Percentiles rank a stretch among this genome's conserved stretches.
These are phyloP conservation scores for Crioceris asparagi DNA, from an alignment of 2,888 invertebrate genomes.

Conservation along the genomic window DNA sequence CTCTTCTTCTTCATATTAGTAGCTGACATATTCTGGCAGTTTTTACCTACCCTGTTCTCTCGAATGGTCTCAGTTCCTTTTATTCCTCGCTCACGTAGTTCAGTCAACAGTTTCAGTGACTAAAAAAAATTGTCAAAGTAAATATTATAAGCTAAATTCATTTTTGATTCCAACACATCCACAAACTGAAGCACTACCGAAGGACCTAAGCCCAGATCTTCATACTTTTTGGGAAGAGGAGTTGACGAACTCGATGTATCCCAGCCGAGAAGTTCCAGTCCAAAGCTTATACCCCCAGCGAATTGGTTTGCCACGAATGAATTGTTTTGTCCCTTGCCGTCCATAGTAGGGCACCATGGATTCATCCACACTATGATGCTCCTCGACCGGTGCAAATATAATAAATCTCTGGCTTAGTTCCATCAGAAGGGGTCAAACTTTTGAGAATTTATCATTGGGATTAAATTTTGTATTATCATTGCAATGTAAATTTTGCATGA, in stretches of 20 bases:
- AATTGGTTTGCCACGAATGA: slow-evolving; percentile 9
- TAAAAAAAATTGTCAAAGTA: slow-evolving; percentile 7
- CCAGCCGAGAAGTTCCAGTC: slow-evolving; percentile 4
- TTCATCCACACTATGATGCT: background rate
- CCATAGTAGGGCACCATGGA: background rate
- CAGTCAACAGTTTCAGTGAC: background rate
- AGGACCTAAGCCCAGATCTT: background rate
- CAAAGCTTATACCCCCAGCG: slow-evolving; percentile 7
- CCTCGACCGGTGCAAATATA: too few relatives aligned
- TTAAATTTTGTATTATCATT: background rate
- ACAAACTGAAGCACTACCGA: slow-evolving; percentile 3
- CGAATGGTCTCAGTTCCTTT: background rate
- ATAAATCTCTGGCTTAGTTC: too few relatives aligned
- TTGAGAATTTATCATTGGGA: too few relatives aligned
- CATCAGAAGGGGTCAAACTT: too few relatives aligned
- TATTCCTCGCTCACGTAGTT: background rate
- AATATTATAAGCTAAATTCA: slow-evolving; percentile 4
- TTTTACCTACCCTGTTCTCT: background rate
- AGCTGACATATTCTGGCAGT: background rate
- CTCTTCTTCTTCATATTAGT: background rate
- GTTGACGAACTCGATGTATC: slow-evolving; percentile 7
- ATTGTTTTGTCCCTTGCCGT: slow-evolving; percentile 8
- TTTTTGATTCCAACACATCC: slow-evolving; percentile 1
- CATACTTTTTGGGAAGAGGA: slow-evolving; percentile 4
- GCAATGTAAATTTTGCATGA: too few relatives aligned